These are phyloP conservation scores for Spialia ferax DNA, from an alignment of 2,888 invertebrate genomes.

Conservation along the genomic window DNA sequence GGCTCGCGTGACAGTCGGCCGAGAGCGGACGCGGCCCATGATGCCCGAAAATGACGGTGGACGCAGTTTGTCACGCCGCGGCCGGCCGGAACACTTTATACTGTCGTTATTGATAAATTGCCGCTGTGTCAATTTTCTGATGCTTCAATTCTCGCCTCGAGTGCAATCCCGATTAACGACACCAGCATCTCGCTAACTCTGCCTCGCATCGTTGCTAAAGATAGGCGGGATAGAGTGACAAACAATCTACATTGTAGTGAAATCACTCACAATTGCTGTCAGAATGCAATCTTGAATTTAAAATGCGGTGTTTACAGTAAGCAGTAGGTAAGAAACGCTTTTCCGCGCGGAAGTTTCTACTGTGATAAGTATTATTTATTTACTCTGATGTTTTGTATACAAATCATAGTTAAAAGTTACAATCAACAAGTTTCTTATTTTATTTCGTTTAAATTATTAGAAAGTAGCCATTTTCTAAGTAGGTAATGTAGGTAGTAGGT, in stretches of 20 bases:
- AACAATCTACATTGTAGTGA: slow-evolving; percentile 22
- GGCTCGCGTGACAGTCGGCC: background rate
- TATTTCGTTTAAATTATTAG: no score
- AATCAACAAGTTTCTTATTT: no score
- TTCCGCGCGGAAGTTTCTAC: slow-evolving; percentile 23
- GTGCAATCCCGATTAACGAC: slow-evolving; percentile 52
- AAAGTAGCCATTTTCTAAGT: no score
- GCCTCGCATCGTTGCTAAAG: slow-evolving; percentile 18
- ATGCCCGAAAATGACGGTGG: slow-evolving; percentile 76
- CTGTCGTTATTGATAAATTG: slow-evolving; percentile 86
- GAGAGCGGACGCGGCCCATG: slow-evolving; percentile 47
- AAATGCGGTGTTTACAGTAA: slow-evolving; percentile 14
- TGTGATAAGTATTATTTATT: background rate
- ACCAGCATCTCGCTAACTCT: slow-evolving; percentile 32
- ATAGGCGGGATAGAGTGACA: slow-evolving; percentile 26
- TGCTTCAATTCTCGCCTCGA: slow-evolving; percentile 60
- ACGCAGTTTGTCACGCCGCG: slow-evolving; percentile 50
- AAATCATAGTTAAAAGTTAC: no score
- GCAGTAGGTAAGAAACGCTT: background rate
- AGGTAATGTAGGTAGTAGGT: no score
- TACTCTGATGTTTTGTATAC: no score
- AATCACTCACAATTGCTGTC: background rate
- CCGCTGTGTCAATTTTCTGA: slow-evolving; percentile 68
- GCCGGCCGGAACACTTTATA: slow-evolving; percentile 79
- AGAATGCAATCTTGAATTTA: slow-evolving; percentile 11